These are phyloP conservation scores for Aromia moschata DNA, from an alignment of 2,888 invertebrate genomes.

Conservation along the genomic window DNA sequence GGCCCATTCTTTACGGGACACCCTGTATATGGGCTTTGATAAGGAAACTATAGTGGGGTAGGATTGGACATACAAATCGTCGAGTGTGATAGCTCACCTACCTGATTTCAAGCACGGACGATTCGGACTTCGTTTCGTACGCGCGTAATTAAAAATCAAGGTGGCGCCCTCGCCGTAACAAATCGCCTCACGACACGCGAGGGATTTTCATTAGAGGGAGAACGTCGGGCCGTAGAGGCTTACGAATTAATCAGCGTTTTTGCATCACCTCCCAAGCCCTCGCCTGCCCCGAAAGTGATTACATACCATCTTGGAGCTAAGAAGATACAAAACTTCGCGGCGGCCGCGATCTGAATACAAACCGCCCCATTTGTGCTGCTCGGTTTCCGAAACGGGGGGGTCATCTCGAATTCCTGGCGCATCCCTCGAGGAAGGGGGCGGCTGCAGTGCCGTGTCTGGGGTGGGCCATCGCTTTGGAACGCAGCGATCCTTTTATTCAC, in stretches of 20 bases:
- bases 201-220: not conserved
- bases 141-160: no score
- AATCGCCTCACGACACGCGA: not conserved
- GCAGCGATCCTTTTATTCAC: no score
- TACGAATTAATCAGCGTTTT: slow-evolving; percentile 45
- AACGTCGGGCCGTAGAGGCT: not conserved
- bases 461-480: no score
- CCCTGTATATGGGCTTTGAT: no score
- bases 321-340: slow-evolving; percentile 60
- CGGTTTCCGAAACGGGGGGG: slow-evolving; percentile 51
- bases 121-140: no score
- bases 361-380: slow-evolving; percentile 58
- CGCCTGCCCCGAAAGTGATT: slow-evolving; percentile 52
- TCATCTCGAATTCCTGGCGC: slow-evolving; percentile 51
- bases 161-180: no score
- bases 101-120: no score
- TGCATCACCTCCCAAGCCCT: slow-evolving; percentile 33
- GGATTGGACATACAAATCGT: no score
- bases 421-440: slow-evolving; percentile 50
- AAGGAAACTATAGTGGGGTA: no score
- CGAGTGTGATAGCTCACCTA: no score
- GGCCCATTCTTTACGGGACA: no score
- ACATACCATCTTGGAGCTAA: slow-evolving; percentile 57
- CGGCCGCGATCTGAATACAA: slow-evolving; percentile 58
- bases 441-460: no score